These are phyloP conservation scores for Ctena decussata DNA, from an alignment of 2,888 invertebrate genomes.

Conservation along the genomic window DNA sequence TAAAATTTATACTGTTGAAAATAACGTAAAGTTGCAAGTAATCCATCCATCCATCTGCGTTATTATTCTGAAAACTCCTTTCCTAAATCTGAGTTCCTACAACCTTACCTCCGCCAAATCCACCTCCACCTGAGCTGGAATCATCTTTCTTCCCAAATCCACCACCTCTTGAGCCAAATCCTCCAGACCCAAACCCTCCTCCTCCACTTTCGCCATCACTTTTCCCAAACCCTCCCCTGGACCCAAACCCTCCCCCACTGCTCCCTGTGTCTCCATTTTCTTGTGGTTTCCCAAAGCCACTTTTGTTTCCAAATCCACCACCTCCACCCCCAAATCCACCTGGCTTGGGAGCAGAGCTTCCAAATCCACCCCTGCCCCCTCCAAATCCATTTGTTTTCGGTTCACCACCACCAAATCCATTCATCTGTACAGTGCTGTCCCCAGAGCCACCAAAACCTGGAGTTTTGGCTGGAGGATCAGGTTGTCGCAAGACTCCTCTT, in stretches of 20 bases:
- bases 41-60: no score
- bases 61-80: no score
- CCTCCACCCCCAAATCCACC: constrained; percentile 18
- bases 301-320: constrained; percentile 36
- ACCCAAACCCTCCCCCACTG: constrained; percentile 12
- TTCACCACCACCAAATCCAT: constrained; percentile 37
- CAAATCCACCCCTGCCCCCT: constrained; percentile 26
- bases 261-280: constrained; percentile 10
- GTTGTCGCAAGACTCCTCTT: constrained; percentile 68
- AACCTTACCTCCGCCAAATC: constrained; percentile 27
- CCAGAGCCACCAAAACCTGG: constrained; percentile 27
- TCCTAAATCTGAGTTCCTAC: no score
- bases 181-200: not conserved
- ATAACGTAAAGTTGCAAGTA: no score
- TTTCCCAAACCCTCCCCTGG: constrained; percentile 2
- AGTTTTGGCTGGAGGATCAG: constrained; percentile 40
- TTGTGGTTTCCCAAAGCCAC: constrained; percentile 30
- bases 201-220: not conserved
- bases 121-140: constrained; percentile 11
- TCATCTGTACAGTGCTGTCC: constrained; percentile 56
- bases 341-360: constrained; percentile 36
- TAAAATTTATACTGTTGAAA: no score
- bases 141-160: not conserved
- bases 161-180: not conserved
- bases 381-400: constrained; percentile 36